A percentile compares a stretch with the other conserved stretches of the same genome.
These are phyloP conservation scores for Papilio gigon DNA, from an alignment of 2,888 invertebrate species.

Conservation along the genomic window DNA sequence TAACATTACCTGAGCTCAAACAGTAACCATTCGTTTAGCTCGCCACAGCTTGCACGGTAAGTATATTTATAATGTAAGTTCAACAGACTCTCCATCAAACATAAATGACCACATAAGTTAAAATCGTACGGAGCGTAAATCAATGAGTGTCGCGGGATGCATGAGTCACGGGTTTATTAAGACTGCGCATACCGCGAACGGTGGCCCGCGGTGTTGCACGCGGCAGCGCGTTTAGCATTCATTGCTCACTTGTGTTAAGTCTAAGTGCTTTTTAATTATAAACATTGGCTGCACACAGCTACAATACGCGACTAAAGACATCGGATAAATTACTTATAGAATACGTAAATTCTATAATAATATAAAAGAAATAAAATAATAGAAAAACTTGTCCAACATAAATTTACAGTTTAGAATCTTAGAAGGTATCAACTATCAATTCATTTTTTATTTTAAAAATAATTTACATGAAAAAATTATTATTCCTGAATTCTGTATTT, in stretches of 20 bases:
- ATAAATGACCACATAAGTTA: slow-evolving; percentile 65
- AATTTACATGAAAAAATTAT: too few species aligned
- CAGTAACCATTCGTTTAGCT: neutral
- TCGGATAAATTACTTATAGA: too few species aligned
- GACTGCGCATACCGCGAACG: slow-evolving; percentile 35
- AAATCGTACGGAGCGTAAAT: slow-evolving; percentile 64
- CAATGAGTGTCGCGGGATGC: slow-evolving; percentile 54
- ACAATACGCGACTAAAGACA: too few species aligned
- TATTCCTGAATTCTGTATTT: too few species aligned
- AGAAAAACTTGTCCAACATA: too few species aligned
- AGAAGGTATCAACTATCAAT: too few species aligned
- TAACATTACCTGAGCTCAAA: too few species aligned
- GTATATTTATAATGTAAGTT: slow-evolving; percentile 39
- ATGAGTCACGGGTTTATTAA: slow-evolving; percentile 60
- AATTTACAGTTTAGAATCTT: too few species aligned
- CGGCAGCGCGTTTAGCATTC: neutral
- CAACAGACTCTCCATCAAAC: slow-evolving; percentile 45
- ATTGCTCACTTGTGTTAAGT: neutral
- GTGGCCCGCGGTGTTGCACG: slow-evolving; percentile 14
- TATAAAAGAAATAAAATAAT: too few species aligned
- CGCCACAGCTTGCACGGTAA: neutral
- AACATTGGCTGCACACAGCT: neutral
- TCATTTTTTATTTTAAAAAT: too few species aligned
- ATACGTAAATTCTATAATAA: too few species aligned
- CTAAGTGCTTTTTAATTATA: neutral